Conservation (phyloP, 2,797 vertebrate genomes). For the Bucorvus abyssinicus region DNA sequence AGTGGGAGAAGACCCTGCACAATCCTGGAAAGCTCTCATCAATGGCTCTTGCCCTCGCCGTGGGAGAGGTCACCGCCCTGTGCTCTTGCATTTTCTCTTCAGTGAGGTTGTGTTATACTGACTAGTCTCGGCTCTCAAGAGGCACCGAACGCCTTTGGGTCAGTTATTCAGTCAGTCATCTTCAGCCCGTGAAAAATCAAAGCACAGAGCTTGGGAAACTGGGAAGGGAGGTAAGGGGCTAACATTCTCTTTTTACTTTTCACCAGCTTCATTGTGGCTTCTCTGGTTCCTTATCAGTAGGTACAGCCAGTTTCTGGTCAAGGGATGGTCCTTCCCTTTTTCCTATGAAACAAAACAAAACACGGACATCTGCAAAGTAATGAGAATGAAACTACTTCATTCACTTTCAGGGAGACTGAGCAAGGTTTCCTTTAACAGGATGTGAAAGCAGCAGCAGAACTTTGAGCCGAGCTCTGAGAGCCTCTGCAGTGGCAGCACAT, state of each 20-base stretch:
- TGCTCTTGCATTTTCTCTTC: not conserved
- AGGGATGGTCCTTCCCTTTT: not conserved
- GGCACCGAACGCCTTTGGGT: not conserved
- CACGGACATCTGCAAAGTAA: not conserved
- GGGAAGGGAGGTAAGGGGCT: not conserved
- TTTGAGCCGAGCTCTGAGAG: not conserved
- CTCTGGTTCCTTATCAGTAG: not conserved
- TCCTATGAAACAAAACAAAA: not conserved
- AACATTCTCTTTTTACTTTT: not conserved
- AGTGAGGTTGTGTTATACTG: not conserved
- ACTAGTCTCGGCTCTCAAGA: not conserved
- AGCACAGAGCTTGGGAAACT: not conserved
- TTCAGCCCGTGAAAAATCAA: not conserved
- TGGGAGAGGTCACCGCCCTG: not conserved
- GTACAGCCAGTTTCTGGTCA: not conserved
- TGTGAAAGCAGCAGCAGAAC: constrained; percentile 1
- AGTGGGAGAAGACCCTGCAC: not conserved
- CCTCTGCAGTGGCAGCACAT: not conserved
- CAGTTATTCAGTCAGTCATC: not conserved
- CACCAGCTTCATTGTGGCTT: not conserved
- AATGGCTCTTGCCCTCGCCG: accelerated
- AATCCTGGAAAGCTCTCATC: not conserved
- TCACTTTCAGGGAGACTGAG: constrained; percentile 1
- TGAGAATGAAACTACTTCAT: not conserved
- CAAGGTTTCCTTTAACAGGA: not conserved